Base-by-base conservation (phyloP, 2,888 invertebrate genomes). In the Linnaemya vulpina region DNA sequence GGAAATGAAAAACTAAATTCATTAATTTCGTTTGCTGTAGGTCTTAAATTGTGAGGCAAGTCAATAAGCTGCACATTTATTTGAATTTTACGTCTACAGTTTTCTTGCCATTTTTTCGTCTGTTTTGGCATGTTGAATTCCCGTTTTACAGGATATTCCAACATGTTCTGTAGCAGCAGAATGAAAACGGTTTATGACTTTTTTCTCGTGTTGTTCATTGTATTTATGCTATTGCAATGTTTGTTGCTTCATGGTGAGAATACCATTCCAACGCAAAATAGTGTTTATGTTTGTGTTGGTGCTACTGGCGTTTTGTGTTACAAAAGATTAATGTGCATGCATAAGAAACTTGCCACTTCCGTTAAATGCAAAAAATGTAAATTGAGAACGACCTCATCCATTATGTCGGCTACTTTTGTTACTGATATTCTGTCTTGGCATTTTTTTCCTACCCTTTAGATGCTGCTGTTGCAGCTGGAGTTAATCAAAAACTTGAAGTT, bases 401-500 rank as follows among this genome's bases (percentile, higher is more conserved):
- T 81, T 75, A 81, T 38, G 74, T 67, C 38, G 74, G 65, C 67
- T 65, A 67, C 67, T 70, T 63, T 71, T 81, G 53, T 81, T 68
- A 38, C 51, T 62, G 60, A 68, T 77, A 62, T 35, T 77, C 40
- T 77, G 67, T 30, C 65, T 43, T 55, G 20, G 30, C 17, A 15
- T 58, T 67, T 67, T 15, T 30, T 30, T 49, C 46, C n/a, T 60
- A 67, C 55, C 46, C 35, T 55, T 71, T 46, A 43, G 67, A 46
- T 71, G 51, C 51, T 53, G 62, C 30, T 15, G 20, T 30, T 67
- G 35, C 67, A 60, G 63, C 53, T 68, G 25, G 25, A 81, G 73
- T 84, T 81, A 81, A 77, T 81, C 77, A 73, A 84, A 81, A 84
- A 68, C 58, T 84, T 77, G 51, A 30, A 79, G 73, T 84, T 81